Conservation (phyloP, 92 coral and sea anemone species). For the Paramuricea clavata region DNA sequence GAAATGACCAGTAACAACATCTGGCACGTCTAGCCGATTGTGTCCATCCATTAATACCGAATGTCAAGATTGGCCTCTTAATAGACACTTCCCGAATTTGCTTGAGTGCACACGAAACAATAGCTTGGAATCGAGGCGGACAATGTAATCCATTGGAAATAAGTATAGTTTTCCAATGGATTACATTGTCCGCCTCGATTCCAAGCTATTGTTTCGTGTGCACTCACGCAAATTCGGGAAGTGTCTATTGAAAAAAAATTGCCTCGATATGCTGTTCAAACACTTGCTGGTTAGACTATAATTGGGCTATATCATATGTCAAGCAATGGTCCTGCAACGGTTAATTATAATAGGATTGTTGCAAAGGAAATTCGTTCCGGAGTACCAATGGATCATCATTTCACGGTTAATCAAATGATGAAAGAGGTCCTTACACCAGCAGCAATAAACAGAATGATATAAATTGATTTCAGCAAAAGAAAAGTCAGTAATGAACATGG, state of each 20-base stretch:
- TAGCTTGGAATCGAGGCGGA: too few relatives aligned
- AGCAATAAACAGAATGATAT: constrained; percentile 51
- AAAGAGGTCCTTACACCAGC: constrained; percentile 60
- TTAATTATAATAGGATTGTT: constrained; percentile 57
- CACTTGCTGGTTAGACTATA: constrained; percentile 71
- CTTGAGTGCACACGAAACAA: too few relatives aligned
- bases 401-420: constrained; percentile 54
- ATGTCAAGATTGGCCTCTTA: constrained; percentile 50
- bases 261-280: constrained; percentile 61
- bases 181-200: too few relatives aligned
- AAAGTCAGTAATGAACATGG: constrained; percentile 9
- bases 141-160: too few relatives aligned
- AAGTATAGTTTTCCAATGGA: too few relatives aligned
- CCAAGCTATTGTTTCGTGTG: too few relatives aligned
- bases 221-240: too few relatives aligned
- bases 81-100: too few relatives aligned
- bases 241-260: too few relatives aligned
- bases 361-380: constrained; percentile 35
- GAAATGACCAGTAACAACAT: constrained; percentile 57
- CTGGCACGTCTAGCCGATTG: constrained; percentile 30
- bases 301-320: constrained; percentile 49
- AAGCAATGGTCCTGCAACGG: constrained; percentile 1
- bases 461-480: constrained; percentile 61
- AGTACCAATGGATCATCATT: constrained; percentile 53
- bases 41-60: constrained; percentile 38